Percentiles rank a stretch among this genome's conserved stretches.
These are phyloP conservation scores for Hexactinellida sp. DNA, from an alignment of 37 sponge, comb jelly and placozoan genomes.

Conservation along the genomic window DNA sequence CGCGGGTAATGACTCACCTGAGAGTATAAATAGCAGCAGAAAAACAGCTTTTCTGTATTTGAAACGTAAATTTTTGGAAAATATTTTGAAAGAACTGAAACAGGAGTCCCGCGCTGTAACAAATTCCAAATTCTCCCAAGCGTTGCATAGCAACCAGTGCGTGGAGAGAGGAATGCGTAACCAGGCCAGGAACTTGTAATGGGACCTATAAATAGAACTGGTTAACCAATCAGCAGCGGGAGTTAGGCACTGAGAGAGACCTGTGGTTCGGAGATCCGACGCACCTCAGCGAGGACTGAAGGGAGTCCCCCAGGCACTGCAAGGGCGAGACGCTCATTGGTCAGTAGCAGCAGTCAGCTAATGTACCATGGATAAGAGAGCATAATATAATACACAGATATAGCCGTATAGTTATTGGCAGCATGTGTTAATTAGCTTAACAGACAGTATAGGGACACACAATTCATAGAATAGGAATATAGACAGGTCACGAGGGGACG, in stretches of 20 bases:
- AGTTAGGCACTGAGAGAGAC: background rate
- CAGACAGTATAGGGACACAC: too few relatives aligned
- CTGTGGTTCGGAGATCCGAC: background rate
- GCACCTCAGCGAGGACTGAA: background rate
- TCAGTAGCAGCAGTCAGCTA: background rate
- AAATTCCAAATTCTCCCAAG: background rate
- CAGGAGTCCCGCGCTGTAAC: background rate
- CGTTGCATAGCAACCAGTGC: constrained; percentile 4
- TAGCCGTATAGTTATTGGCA: too few relatives aligned
- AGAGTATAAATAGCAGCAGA: background rate
- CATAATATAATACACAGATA: too few relatives aligned
- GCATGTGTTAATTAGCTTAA: too few relatives aligned
- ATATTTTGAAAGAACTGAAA: background rate
- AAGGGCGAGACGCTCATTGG: background rate
- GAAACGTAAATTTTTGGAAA: background rate
- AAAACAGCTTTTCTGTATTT: background rate
- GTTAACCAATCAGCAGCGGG: too few relatives aligned
- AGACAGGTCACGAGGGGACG: background rate
- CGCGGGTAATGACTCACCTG: background rate
- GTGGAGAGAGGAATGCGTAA: background rate
- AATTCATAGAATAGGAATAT: background rate
- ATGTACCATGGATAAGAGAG: background rate
- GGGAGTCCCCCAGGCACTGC: background rate
- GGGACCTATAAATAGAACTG: background rate
- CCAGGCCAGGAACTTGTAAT: background rate